Conservation (phyloP, 2,113 vertebrate genomes). For the Microtus pennsylvanicus region DNA sequence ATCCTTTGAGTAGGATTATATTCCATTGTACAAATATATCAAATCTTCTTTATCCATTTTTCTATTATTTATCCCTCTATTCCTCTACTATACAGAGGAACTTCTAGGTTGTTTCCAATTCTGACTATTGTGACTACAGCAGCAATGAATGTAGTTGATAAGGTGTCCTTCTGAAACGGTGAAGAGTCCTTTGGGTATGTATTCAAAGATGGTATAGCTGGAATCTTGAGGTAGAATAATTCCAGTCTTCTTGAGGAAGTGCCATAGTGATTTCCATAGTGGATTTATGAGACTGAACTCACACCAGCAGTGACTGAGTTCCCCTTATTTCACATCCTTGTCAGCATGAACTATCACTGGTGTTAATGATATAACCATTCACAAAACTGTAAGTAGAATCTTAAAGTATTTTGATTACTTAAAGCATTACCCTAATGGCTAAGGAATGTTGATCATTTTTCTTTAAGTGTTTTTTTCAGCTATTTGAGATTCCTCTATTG, state of each 20-base stretch:
- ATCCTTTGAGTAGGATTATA: no score
- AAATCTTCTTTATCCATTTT: no score
- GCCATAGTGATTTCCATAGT: not conserved
- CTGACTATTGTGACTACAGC: not conserved
- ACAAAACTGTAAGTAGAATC: not conserved
- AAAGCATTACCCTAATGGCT: not conserved
- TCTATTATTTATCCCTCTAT: no score
- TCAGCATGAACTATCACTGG: not conserved
- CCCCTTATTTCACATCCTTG: not conserved
- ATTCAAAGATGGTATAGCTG: not conserved
- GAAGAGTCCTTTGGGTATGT: not conserved
- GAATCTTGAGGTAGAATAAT: not conserved
- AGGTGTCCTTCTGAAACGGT: not conserved
- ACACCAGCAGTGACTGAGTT: not conserved
- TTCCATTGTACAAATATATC: no score
- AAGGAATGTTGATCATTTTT: not conserved
- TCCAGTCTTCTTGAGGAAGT: not conserved
- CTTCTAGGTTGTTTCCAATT: not conserved
- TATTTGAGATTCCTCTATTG: not conserved
- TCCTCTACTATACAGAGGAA: no score
- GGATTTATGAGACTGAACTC: not conserved
- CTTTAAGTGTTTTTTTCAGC: not conserved
- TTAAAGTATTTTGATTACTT: not conserved
- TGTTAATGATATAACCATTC: not conserved
- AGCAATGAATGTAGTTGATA: not conserved